Base-by-base conservation (phyloP, 2,888 invertebrate genomes). In the Neria commutata region DNA sequence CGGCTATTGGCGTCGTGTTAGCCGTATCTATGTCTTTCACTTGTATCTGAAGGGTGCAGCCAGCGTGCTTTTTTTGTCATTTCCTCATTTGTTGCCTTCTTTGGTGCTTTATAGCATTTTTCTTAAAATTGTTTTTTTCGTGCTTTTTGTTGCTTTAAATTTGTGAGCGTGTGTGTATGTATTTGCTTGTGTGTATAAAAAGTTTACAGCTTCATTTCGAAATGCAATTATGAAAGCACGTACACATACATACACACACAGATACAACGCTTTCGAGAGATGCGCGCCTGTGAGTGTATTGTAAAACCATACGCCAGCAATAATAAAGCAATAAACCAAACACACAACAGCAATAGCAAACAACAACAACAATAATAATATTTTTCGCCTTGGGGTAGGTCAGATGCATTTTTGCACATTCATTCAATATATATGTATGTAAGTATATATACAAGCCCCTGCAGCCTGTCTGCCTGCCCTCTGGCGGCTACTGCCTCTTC, bases 301-400 rank as follows among this genome's bases (percentile, higher is more conserved):
- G n/a, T n/a, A n/a, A n/a, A n/a, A n/a, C n/a, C n/a, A n/a, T n/a
- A n/a, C n/a, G 64, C 54, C 60, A 68, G 51, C 56, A 70, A 63
- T 54, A 63, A 68, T 59, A 59, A 63, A 56, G 54, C 56, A 66
- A 59, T 58, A 62, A 50, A 55, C 49, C 55, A n/a, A n/a, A n/a
- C 19, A n/a, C 42, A 48, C 47, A 46, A 42, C 17, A 61, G 61
- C 46, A 49, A 40, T 21, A 55, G 42, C 57, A 60, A 61, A 62
- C 47, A 56, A 60, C 56, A 60, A 57, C 58, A 59, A 58, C 58
- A 68, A 75, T 68, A 71, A 75, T 75, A 74, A 74, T 74, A 74
- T 64, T 72, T 76, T 74, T 74, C 65, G 74, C 74, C 74, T 74
- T 74, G 76, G 76, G 74, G 76, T 74, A 75, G 74, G 74, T 74